phyloP scores from a whole-genome alignment of 1,140 invertebrate species.

The Gryon sp. region DNA sequence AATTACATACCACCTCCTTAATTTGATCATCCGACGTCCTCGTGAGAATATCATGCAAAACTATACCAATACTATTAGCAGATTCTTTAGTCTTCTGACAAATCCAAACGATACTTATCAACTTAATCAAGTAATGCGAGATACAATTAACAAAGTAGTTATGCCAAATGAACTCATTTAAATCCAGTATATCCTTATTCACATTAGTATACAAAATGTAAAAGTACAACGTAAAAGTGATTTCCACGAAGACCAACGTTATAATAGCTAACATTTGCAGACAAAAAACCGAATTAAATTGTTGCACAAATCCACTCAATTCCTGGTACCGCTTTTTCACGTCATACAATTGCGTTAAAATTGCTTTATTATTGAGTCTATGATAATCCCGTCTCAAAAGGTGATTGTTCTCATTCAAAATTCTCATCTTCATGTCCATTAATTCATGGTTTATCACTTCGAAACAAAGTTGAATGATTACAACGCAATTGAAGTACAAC shows the following conservation, averaged over 20 bases:
- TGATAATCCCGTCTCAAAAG: constrained; percentile 65
- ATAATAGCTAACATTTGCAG: constrained; percentile 64
- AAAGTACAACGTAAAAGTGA: constrained; percentile 74
- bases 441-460: constrained; percentile 65
- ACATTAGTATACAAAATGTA: constrained; percentile 56
- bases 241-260: constrained; percentile 66
- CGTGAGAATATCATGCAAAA: constrained; percentile 67
- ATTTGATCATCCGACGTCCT: constrained; percentile 62
- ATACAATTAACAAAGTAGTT: constrained; percentile 51
- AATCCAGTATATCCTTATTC: neutral
- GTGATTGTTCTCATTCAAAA: constrained; percentile 55
- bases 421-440: constrained; percentile 45
- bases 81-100: constrained; percentile 69
- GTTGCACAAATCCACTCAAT: constrained; percentile 64
- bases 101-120: constrained; percentile 60
- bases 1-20: constrained; percentile 72
- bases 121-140: constrained; percentile 64
- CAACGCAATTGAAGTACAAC: constrained; percentile 69
- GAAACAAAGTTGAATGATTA: constrained; percentile 66
- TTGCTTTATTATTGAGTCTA: constrained; percentile 62
- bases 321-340: constrained; percentile 67
- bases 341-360: constrained; percentile 65
- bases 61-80: constrained; percentile 62
- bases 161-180: constrained; percentile 66
- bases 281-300: constrained; percentile 68